phyloP scores from a whole-genome alignment of 2,113 vertebrate species.

The rat (Rattus norvegicus) region DNA sequence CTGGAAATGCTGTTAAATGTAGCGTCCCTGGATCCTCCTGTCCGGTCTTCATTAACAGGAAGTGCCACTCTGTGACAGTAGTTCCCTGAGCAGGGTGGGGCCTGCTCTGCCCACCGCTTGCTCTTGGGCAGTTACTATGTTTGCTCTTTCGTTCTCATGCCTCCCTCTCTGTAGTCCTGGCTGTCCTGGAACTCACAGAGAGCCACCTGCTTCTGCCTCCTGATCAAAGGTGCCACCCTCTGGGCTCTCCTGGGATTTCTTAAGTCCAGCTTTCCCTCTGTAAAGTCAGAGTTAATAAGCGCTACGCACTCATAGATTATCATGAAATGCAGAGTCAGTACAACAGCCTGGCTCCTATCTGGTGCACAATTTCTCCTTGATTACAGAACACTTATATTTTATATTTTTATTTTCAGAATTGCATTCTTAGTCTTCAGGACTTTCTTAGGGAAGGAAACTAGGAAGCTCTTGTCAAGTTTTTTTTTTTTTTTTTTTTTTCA shows the following conservation, averaged over 20 bases:
- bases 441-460: constrained; percentile 7
- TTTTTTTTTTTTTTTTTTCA: neutral
- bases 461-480: neutral
- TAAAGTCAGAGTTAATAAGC: neutral
- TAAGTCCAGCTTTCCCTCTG: neutral
- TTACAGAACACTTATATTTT: neutral
- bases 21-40: no score
- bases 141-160: neutral
- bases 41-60: neutral
- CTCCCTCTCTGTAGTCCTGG: neutral
- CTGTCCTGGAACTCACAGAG: neutral
- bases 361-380: neutral
- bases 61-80: fast-evolving
- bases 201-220: neutral
- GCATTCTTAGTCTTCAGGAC: neutral
- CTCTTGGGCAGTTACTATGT: neutral
- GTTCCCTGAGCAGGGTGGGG: neutral
- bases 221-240: neutral
- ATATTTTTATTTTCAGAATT: neutral
- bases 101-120: neutral
- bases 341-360: neutral
- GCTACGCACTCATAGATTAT: neutral
- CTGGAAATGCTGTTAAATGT: neutral
- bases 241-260: neutral
- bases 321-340: neutral